Conservation (phyloP, 2,888 invertebrate species). For the Philhelius pedissequus region DNA sequence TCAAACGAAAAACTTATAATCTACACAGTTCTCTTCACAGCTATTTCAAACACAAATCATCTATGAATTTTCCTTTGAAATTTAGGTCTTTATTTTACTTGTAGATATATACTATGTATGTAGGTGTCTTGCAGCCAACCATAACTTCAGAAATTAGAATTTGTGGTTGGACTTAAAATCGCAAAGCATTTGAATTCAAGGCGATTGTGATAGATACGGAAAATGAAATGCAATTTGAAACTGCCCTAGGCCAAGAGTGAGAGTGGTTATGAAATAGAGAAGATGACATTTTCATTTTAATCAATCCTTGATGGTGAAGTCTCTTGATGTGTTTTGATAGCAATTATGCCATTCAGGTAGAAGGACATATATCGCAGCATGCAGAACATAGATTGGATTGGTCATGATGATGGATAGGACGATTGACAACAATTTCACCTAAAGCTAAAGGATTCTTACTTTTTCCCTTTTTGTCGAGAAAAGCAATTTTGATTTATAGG, state of each 20-base stretch:
- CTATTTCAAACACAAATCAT: not conserved
- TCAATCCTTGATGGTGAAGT: not conserved
- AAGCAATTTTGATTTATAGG: too few relatives aligned
- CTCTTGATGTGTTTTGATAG: not conserved
- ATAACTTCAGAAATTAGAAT: not conserved
- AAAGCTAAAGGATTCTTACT: too few relatives aligned
- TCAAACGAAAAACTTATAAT: not conserved
- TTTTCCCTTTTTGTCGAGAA: too few relatives aligned
- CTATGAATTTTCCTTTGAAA: not conserved
- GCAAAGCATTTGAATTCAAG: not conserved
- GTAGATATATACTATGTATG: not conserved
- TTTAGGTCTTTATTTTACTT: not conserved
- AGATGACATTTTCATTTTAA: not conserved
- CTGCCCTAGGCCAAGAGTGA: not conserved
- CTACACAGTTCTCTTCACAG: not conserved
- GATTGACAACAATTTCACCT: not conserved
- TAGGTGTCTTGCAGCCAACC: not conserved
- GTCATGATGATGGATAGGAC: too few relatives aligned
- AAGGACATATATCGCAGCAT: not conserved
- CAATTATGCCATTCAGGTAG: not conserved
- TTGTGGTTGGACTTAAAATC: not conserved
- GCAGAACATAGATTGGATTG: not conserved
- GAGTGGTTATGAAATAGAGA: not conserved
- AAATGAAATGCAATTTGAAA: slow-evolving; percentile 3
- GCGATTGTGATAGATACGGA: not conserved